Evolutionary conservation across 1,140 invertebrate genomes (phyloP).

Genomic region (Stratiolaelaps scimitus): DNA sequence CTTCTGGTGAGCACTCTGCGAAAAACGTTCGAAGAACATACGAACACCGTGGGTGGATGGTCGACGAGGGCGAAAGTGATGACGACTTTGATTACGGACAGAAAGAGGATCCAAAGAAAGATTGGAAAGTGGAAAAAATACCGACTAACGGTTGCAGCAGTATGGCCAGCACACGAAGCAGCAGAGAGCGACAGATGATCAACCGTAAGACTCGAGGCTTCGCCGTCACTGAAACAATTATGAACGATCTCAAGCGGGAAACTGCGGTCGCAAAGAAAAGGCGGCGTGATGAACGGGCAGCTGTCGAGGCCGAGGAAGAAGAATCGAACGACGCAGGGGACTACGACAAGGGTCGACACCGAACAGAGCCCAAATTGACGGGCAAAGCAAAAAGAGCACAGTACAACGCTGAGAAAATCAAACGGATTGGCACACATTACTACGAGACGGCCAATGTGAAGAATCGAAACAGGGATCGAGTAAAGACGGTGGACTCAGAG

Average conservation of each 20-base stretch:
- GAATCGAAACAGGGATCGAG: constrained; percentile 54
- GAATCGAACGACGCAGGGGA: constrained; percentile 39
- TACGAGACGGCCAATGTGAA: constrained; percentile 87
- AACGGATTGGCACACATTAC: constrained; percentile 82
- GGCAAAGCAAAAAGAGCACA: constrained; percentile 61
- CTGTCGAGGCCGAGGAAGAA: constrained; percentile 36
- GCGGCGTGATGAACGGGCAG: constrained; percentile 36
- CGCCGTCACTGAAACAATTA: constrained; percentile 12
- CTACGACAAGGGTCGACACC: constrained; percentile 34
- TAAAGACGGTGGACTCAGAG: constrained; percentile 32
- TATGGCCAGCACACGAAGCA: background rate
- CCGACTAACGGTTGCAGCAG: too few relatives aligned
- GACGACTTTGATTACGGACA: constrained; percentile 1
- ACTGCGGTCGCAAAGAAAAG: constrained; percentile 35
- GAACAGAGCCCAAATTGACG: constrained; percentile 44
- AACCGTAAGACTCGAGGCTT: constrained; percentile 22
- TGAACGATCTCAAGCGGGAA: background rate
- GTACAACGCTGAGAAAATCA: constrained; percentile 59
- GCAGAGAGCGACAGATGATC: background rate
- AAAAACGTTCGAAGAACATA: background rate
- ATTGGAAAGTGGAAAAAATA: constrained; percentile 12
- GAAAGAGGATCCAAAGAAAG: background rate
- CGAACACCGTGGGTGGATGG: constrained; percentile 1
- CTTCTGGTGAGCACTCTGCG: too few relatives aligned
- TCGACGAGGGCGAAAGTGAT: constrained; percentile 15